These are phyloP conservation scores for Pseudachorutes palmiensis DNA, from an alignment of 1,140 invertebrate genomes.

Conservation along the genomic window DNA sequence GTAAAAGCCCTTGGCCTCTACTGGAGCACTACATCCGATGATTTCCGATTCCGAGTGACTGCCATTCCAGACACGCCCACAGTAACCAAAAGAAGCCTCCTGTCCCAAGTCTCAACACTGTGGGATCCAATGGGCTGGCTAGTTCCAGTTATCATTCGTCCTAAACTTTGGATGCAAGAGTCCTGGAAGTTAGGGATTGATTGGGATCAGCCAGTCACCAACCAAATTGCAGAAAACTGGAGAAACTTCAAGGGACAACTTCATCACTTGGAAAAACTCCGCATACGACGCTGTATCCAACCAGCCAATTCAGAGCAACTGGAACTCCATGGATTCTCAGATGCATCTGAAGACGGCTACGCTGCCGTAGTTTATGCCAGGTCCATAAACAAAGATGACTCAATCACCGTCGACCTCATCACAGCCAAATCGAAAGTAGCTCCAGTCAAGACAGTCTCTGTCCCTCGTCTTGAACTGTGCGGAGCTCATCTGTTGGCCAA, in stretches of 20 bases:
- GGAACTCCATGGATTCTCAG: constrained; percentile 20
- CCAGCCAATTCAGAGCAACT: background rate
- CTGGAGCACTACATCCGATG: constrained; percentile 1
- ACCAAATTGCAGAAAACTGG: constrained; percentile 32
- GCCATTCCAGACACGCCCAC: constrained; percentile 37
- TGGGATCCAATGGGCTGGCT: constrained; percentile 29
- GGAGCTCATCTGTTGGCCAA: constrained; percentile 8
- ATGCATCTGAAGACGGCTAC: constrained; percentile 19
- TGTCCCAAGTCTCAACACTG: constrained; percentile 23
- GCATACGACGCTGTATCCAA: background rate
- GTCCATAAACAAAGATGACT: background rate
- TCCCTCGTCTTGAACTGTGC: constrained; percentile 32
- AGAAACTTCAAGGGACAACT: constrained; percentile 29
- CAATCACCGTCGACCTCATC: constrained; percentile 5
- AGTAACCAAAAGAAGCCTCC: constrained; percentile 27
- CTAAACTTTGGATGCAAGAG: constrained; percentile 41
- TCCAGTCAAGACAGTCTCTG: constrained; percentile 25
- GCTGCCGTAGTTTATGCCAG: constrained; percentile 12
- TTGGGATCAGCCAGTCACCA: constrained; percentile 41
- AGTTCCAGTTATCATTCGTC: constrained; percentile 33
- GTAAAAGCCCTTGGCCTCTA: constrained; percentile 12
- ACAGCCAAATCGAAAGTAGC: constrained; percentile 27
- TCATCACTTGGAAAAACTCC: constrained; percentile 26
- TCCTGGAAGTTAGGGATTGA: constrained; percentile 39
- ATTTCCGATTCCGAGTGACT: constrained; percentile 19